Conservation (phyloP, 2,797 vertebrate genomes). For the Buphagus erythrorhynchus region DNA sequence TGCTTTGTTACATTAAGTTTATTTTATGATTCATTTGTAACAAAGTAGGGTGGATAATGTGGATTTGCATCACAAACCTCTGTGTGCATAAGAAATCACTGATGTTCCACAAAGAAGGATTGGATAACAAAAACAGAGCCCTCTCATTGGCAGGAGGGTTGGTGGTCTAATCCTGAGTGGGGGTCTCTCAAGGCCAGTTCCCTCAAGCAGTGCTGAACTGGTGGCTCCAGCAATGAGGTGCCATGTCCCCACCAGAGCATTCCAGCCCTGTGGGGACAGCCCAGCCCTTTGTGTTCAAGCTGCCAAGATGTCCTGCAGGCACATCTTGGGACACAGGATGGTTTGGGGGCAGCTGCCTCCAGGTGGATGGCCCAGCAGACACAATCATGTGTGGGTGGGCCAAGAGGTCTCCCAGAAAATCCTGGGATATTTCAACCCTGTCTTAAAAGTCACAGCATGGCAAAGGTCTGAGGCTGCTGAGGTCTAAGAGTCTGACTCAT, state of each 20-base stretch:
- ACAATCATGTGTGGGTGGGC: fast-evolving
- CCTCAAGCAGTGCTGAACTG: background rate
- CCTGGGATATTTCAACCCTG: background rate
- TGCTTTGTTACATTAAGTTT: background rate
- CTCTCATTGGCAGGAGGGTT: background rate
- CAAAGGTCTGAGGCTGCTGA: background rate
- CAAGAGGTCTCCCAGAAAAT: background rate
- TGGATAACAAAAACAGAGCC: background rate
- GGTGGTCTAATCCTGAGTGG: background rate
- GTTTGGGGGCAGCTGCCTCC: background rate
- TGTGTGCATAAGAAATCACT: background rate
- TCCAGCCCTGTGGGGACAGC: background rate
- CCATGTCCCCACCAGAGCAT: background rate
- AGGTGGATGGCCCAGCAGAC: background rate
- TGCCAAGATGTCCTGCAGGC: background rate
- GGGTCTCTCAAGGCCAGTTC: background rate
- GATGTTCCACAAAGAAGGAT: fast-evolving
- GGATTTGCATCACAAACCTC: background rate
- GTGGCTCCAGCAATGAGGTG: background rate
- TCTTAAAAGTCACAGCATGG: background rate
- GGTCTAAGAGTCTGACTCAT: background rate
- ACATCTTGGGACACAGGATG: fast-evolving
- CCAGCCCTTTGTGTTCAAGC: background rate
- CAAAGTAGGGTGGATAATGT: background rate
- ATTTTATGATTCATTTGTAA: conserved; percentile 1